Conservation (phyloP, 2,113 vertebrate species). For the Gobius niger region DNA sequence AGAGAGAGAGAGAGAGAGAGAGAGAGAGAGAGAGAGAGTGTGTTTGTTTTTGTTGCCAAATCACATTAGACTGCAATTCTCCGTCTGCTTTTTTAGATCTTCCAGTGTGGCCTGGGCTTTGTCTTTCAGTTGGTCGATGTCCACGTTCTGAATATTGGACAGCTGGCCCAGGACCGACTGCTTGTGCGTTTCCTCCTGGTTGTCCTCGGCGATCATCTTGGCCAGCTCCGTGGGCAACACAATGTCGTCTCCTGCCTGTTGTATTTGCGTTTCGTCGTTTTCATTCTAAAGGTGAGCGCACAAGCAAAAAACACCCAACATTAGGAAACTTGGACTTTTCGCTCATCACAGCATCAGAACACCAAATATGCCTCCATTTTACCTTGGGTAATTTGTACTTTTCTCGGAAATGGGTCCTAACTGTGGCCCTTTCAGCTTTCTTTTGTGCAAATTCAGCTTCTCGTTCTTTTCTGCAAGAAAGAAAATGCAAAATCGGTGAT, state of each 20-base stretch:
- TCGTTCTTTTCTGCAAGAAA: slow-evolving; percentile 85
- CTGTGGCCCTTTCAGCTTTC: slow-evolving; percentile 93
- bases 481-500: not conserved
- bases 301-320: not conserved
- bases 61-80: slow-evolving; percentile 95
- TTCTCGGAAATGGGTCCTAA: slow-evolving; percentile 92
- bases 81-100: slow-evolving; percentile 94
- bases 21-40: no score
- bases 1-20: not conserved
- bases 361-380: slow-evolving; percentile 14
- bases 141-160: slow-evolving; percentile 92
- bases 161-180: slow-evolving; percentile 91
- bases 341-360: not conserved
- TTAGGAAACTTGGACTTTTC: not conserved
- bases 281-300: slow-evolving; percentile 80
- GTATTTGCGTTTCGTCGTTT: slow-evolving; percentile 92
- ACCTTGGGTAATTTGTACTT: slow-evolving; percentile 98
- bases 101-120: slow-evolving; percentile 94
- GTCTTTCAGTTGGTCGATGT: slow-evolving; percentile 93
- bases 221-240: slow-evolving; percentile 91
- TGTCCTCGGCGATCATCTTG: slow-evolving; percentile 97
- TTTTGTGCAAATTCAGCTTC: slow-evolving; percentile 90
- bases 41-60: slow-evolving; percentile 15
- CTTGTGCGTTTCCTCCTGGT: slow-evolving; percentile 89
- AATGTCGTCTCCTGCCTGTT: slow-evolving; percentile 88